Base-by-base conservation (phyloP, 2,113 vertebrate genomes). In the Macrotus californicus region DNA sequence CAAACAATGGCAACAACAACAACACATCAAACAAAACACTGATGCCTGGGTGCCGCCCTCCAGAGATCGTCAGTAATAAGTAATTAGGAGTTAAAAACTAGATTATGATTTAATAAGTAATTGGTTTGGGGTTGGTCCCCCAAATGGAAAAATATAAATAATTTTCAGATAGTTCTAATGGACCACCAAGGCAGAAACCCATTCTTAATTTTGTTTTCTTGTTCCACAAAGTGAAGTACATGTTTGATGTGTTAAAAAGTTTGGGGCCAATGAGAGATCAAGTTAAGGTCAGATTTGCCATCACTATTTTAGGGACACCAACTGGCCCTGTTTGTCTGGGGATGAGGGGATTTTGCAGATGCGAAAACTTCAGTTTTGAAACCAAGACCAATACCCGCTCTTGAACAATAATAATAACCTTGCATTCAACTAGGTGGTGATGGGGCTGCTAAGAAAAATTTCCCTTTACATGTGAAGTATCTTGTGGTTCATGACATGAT, bases 391-490 rank as follows among this genome's bases (percentile, higher is more conserved):
- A 3, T 56, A 36, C 19, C 24, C 1, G 13, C 34, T 15, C n/a
- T 34, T 21, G 26, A 29, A 56, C 5, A 11, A n/a, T 6, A 24
- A 3, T 1, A 52, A 64, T 24, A 31, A 39, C 29, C 16, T 67
- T 22, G 67, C 11, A 1, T 29, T 14, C 56, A 16, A 9, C 22
- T 15, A 6, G 21, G 7, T 0, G 12, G 3, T 10, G 14, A 21
- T 1, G 43, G 66, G 24, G 19, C 21, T 5, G 21, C 34, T 43
- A n/a, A n/a, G 5, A 41, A 56, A 6, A 3, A 36, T 5, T 12
- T 46, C 31, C 7, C 7, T 19, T 46, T 3, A 11, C 2, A 0
- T 13, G 59, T 12, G 48, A 1, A 9, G 21, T 5, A 7, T 54
- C 43, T 52, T 6, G 0, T 0, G 3, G 43, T 22, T 87, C 34